These are phyloP conservation scores for Geotrypetes seraphini DNA, from an alignment of 2,797 vertebrate genomes.

Conservation along the genomic window DNA sequence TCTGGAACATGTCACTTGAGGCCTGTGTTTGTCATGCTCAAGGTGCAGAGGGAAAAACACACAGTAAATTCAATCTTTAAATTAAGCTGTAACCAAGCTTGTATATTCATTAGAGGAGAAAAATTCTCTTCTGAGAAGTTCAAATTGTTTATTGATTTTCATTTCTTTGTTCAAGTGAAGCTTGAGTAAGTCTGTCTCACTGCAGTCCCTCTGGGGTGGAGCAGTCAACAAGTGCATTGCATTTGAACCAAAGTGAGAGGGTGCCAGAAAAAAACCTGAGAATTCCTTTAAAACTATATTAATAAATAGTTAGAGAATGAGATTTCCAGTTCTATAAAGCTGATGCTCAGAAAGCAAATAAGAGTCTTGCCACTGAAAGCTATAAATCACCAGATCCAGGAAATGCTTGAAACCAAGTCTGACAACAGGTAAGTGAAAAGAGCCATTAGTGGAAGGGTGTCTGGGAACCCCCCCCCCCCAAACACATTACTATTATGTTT, in stretches of 20 bases:
- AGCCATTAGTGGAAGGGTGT: neutral
- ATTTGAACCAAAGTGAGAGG: constrained; percentile 49
- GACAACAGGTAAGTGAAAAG: constrained; percentile 6
- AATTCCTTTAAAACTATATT: constrained; percentile 58
- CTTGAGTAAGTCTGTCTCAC: constrained; percentile 88
- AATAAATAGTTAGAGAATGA: constrained; percentile 46
- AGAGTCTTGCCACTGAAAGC: constrained; percentile 13
- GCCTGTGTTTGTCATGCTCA: constrained; percentile 58
- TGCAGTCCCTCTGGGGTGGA: constrained; percentile 61
- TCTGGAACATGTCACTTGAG: constrained; percentile 43
- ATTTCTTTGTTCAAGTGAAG: constrained; percentile 87
- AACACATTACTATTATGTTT: too few species aligned
- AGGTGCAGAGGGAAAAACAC: constrained; percentile 50
- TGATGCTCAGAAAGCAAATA: constrained; percentile 34
- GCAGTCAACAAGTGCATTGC: constrained; percentile 56
- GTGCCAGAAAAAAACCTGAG: constrained; percentile 45
- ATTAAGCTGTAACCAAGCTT: constrained; percentile 82
- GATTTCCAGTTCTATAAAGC: constrained; percentile 43
- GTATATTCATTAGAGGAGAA: constrained; percentile 96
- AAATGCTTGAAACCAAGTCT: too few species aligned
- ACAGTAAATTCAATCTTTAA: constrained; percentile 66
- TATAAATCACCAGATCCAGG: constrained; percentile 14
- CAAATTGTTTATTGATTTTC: constrained; percentile 99
- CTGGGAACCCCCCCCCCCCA: too few species aligned
- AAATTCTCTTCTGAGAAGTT: constrained; percentile 94